Evolutionary conservation across 2,888 invertebrate species (phyloP).

Genomic region (Microctonus hyperodae): DNA sequence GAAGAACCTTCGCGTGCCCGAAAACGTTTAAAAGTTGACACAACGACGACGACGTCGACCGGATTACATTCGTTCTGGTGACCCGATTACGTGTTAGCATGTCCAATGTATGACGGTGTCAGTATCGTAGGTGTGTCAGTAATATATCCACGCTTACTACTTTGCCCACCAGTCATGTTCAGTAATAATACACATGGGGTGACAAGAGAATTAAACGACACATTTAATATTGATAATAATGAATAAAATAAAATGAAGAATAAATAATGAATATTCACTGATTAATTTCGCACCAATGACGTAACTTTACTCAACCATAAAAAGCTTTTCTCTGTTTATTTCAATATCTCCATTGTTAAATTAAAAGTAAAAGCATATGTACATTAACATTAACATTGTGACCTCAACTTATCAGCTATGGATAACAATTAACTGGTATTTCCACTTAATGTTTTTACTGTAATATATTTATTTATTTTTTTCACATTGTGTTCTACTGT

Average conservation of each 20-base stretch:
- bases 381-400: slow-evolving; percentile 8
- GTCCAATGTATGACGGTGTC: slow-evolving; percentile 5
- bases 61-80: slow-evolving; percentile 48
- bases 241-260: background rate
- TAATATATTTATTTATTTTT: too few species aligned
- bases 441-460: slow-evolving; percentile 15
- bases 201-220: background rate
- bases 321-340: slow-evolving; percentile 19
- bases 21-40: slow-evolving; percentile 28
- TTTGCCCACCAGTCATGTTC: too few species aligned
- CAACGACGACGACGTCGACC: slow-evolving; percentile 23
- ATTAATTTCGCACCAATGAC: background rate
- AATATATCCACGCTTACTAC: background rate
- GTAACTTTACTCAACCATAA: slow-evolving; percentile 4
- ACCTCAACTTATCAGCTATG: slow-evolving; percentile 10
- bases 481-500: background rate
- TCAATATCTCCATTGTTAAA: background rate
- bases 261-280: background rate
- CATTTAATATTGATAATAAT: background rate
- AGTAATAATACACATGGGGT: background rate
- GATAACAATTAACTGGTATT: slow-evolving; percentile 29
- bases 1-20: slow-evolving; percentile 24
- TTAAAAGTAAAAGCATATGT: background rate
- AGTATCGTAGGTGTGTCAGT: slow-evolving; percentile 21
- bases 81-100: slow-evolving; percentile 53